Percentiles rank a stretch among this genome's conserved stretches.
Evolutionary conservation across 1,140 invertebrate genomes (phyloP).

Genomic region (Eulimnadia texana): DNA sequence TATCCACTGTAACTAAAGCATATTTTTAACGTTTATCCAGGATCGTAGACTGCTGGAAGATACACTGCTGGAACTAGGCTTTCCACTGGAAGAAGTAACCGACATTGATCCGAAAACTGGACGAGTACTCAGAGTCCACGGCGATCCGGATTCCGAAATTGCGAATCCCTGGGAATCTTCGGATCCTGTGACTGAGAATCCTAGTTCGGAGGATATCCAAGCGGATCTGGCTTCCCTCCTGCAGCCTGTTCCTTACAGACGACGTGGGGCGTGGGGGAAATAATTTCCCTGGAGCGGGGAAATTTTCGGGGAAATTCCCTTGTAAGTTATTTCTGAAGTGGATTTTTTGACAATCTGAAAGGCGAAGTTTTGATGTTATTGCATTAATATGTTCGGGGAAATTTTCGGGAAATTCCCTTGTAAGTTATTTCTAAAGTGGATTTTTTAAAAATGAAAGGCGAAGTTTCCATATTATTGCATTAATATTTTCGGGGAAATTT

Average conservation of each 20-base stretch:
- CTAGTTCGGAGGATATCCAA: neutral
- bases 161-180: neutral
- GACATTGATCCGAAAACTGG: conserved; percentile 5
- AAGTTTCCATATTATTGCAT: too few relatives aligned
- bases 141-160: neutral
- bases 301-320: too few relatives aligned
- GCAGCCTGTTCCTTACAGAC: neutral
- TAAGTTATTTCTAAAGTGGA: too few relatives aligned
- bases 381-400: too few relatives aligned
- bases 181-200: neutral
- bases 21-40: neutral
- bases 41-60: conserved; percentile 7
- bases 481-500: too few relatives aligned
- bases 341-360: too few relatives aligned
- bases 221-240: neutral
- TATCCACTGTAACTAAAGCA: too few relatives aligned
- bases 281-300: neutral
- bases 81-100: conserved; percentile 12
- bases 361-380: too few relatives aligned
- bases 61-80: conserved; percentile 12
- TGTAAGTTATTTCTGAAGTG: too few relatives aligned
- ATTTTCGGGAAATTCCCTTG: too few relatives aligned
- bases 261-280: conserved; percentile 8
- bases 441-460: too few relatives aligned
- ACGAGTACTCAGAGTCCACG: neutral